These are phyloP conservation scores for Takifugu bimaculatus DNA, from an alignment of 2,113 vertebrate genomes.

Conservation along the genomic window DNA sequence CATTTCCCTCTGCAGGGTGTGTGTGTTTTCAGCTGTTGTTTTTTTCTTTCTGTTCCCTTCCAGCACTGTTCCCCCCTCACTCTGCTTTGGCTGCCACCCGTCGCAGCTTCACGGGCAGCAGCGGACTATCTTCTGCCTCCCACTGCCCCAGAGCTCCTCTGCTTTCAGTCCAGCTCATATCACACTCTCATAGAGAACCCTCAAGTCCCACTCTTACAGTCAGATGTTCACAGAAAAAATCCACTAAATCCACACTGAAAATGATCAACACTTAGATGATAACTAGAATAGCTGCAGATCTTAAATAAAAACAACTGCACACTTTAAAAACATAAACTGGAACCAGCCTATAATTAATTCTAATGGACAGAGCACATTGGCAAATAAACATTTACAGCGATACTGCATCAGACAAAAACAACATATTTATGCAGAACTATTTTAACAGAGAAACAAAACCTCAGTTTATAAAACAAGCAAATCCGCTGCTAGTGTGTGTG, in stretches of 20 bases:
- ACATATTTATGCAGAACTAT: conserved; percentile 7
- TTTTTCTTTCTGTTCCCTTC: neutral
- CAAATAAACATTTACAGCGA: neutral
- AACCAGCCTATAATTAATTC: neutral
- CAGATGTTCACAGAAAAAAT: no score
- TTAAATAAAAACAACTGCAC: no score
- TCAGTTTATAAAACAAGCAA: conserved; percentile 44
- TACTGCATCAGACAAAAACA: conserved; percentile 2
- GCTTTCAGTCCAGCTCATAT: conserved; percentile 13
- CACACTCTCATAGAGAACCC: neutral
- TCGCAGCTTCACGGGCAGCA: conserved; percentile 30
- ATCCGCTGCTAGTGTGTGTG: conserved; percentile 5
- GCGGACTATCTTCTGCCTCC: conserved; percentile 33
- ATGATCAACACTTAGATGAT: no score
- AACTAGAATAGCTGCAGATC: no score
- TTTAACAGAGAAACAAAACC: conserved; percentile 10
- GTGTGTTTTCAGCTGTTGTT: conserved; percentile 48
- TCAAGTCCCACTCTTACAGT: neutral
- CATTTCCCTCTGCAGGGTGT: conserved; percentile 39
- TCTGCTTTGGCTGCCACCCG: conserved; percentile 3
- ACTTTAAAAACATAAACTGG: no score
- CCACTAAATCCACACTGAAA: no score
- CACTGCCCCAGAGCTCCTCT: conserved; percentile 5
- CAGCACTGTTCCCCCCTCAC: conserved; percentile 22
- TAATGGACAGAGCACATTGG: neutral